Percentiles rank a stretch among this genome's conserved stretches.
Evolutionary conservation across 1,140 invertebrate genomes (phyloP).

Genomic region (Drosophila ohnishii): DNA sequence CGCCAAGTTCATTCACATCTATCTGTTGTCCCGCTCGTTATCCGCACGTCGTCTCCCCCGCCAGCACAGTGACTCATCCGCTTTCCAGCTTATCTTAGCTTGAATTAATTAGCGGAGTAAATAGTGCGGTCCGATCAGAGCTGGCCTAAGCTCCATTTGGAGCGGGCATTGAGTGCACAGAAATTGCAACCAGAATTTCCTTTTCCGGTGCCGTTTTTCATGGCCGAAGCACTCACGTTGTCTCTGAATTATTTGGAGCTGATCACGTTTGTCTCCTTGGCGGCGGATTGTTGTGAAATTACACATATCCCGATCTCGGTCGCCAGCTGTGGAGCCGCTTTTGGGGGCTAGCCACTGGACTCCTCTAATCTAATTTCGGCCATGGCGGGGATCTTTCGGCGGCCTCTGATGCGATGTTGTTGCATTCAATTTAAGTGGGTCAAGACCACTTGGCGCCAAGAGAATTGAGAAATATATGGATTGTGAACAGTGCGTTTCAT

Average conservation of each 20-base stretch:
- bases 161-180: slow-evolving; percentile 11
- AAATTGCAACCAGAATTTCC: slow-evolving; percentile 34
- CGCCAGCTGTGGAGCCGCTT: not conserved
- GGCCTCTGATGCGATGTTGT: not conserved
- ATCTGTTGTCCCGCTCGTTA: slow-evolving; percentile 13
- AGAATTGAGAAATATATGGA: slow-evolving; percentile 6
- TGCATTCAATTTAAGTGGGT: slow-evolving; percentile 21
- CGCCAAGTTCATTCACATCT: slow-evolving; percentile 41
- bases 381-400: not conserved
- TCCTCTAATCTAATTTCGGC: slow-evolving; percentile 11
- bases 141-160: slow-evolving; percentile 7
- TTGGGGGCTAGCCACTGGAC: not conserved
- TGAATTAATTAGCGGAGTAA: slow-evolving; percentile 13
- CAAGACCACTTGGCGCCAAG: slow-evolving; percentile 41
- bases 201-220: slow-evolving; percentile 9
- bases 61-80: slow-evolving; percentile 20
- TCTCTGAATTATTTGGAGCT: slow-evolving; percentile 25
- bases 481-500: slow-evolving; percentile 5
- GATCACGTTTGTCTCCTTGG: slow-evolving; percentile 29
- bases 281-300: slow-evolving; percentile 17
- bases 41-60: slow-evolving; percentile 1
- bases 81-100: slow-evolving; percentile 15
- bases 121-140: slow-evolving; percentile 8
- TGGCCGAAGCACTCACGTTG: slow-evolving; percentile 13
- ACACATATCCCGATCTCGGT: not conserved